phyloP scores from a whole-genome alignment of 2,797 vertebrate genomes.

The Myripristis jacobus region DNA sequence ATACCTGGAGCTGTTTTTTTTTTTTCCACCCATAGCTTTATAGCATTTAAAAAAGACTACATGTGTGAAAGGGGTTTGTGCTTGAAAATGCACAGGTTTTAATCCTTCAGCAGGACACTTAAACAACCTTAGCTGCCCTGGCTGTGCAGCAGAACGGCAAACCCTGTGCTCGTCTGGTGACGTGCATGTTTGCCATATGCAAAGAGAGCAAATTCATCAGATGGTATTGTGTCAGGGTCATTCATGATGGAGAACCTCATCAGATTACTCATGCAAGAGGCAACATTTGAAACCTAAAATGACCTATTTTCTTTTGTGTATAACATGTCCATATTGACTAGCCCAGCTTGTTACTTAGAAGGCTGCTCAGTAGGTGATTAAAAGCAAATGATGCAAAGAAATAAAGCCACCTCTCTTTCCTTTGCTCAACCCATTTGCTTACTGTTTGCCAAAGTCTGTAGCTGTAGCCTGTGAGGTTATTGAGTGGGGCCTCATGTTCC shows the following conservation, averaged over 20 bases:
- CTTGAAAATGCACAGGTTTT: background rate
- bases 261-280: background rate
- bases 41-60: background rate
- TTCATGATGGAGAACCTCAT: background rate
- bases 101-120: background rate
- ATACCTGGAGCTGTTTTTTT: background rate
- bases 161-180: background rate
- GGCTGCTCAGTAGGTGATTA: background rate
- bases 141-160: background rate
- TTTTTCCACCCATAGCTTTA: background rate
- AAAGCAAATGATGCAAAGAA: background rate
- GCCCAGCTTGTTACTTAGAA: background rate
- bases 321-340: background rate
- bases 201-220: too few relatives aligned
- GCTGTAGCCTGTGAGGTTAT: background rate
- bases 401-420: background rate
- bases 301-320: background rate
- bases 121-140: constrained; percentile 4
- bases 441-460: constrained; percentile 3
- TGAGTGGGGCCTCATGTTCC: constrained; percentile 14
- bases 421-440: constrained; percentile 7
- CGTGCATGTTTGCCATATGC: constrained; percentile 1
- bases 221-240: too few relatives aligned
- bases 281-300: background rate
- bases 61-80: constrained; percentile 3